These are phyloP conservation scores for Aplodontia rufa DNA, from an alignment of 2,113 vertebrate species.

Conservation along the genomic window DNA sequence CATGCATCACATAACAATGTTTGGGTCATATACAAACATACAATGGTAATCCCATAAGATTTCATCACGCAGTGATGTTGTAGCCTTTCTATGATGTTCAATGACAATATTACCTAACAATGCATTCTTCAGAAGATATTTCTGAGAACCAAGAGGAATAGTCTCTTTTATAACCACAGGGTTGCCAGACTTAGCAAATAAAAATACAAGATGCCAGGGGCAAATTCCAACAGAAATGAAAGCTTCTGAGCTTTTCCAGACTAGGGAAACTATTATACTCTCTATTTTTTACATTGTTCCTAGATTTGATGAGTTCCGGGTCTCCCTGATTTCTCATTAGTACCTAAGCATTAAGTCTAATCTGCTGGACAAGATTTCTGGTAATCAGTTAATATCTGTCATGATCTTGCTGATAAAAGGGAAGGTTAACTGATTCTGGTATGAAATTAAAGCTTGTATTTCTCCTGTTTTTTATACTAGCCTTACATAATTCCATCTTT, in stretches of 20 bases:
- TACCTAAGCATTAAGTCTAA: constrained; percentile 25
- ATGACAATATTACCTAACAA: neutral
- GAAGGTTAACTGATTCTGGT: neutral
- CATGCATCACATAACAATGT: neutral
- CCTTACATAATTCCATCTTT: neutral
- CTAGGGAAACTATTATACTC: constrained; percentile 4
- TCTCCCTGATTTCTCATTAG: neutral
- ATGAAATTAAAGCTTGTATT: constrained; percentile 18
- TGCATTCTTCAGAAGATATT: neutral
- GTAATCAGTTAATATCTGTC: neutral
- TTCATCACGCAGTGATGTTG: neutral
- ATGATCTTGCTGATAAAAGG: constrained; percentile 46
- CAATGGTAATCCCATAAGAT: neutral
- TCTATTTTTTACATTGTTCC: constrained; percentile 47
- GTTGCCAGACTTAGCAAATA: neutral
- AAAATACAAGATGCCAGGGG: neutral
- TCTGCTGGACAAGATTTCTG: neutral
- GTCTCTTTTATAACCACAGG: neutral
- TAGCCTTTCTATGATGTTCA: neutral
- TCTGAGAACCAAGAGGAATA: neutral
- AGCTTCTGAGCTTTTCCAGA: constrained; percentile 27
- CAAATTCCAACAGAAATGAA: constrained; percentile 32
- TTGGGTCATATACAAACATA: neutral
- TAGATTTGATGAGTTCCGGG: neutral
- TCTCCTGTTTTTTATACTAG: neutral